Percentiles rank a stretch among this genome's conserved stretches.
These are phyloP conservation scores for Steinernema carpocapsae DNA, from an alignment of 2,888 invertebrate species.

Conservation along the genomic window DNA sequence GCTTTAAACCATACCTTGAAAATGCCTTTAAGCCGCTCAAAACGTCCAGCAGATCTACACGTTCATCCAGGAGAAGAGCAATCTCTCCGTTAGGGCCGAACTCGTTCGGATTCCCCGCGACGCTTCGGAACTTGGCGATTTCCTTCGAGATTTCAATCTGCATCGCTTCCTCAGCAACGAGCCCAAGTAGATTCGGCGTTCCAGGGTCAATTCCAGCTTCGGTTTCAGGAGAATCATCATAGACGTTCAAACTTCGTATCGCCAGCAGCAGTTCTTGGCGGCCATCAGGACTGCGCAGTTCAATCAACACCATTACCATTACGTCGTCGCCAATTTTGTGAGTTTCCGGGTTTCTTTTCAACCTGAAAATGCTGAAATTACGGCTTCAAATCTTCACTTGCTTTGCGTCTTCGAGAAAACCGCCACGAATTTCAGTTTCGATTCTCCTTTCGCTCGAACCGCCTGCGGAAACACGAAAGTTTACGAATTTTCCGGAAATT, in stretches of 20 bases:
- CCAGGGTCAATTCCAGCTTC: neutral
- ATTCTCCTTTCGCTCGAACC: too few species aligned
- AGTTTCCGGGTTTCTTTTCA: neutral
- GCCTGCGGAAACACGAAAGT: too few species aligned
- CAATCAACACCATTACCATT: conserved; percentile 67
- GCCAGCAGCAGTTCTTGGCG: conserved; percentile 62
- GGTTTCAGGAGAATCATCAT: conserved; percentile 44
- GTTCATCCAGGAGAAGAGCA: conserved; percentile 55
- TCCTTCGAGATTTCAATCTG: conserved; percentile 60
- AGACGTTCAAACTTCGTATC: conserved; percentile 47
- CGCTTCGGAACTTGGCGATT: conserved; percentile 57
- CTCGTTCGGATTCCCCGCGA: conserved; percentile 61
- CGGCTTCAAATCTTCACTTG: too few species aligned
- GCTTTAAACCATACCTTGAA: neutral
- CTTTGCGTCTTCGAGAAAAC: too few species aligned
- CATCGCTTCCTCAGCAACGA: conserved; percentile 49
- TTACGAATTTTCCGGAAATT: too few species aligned
- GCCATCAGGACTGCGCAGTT: conserved; percentile 67
- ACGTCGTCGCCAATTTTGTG: conserved; percentile 65
- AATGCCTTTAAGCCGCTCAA: conserved; percentile 54
- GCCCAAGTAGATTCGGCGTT: conserved; percentile 44
- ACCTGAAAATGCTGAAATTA: too few species aligned
- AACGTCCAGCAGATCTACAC: conserved; percentile 63
- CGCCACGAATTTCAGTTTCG: too few species aligned
- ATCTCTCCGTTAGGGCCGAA: conserved; percentile 60